Evolutionary conservation across 2,888 invertebrate species (phyloP), one percentile per base, ranked within the genome.

Genomic region (Drosophila koepferae): DNA sequence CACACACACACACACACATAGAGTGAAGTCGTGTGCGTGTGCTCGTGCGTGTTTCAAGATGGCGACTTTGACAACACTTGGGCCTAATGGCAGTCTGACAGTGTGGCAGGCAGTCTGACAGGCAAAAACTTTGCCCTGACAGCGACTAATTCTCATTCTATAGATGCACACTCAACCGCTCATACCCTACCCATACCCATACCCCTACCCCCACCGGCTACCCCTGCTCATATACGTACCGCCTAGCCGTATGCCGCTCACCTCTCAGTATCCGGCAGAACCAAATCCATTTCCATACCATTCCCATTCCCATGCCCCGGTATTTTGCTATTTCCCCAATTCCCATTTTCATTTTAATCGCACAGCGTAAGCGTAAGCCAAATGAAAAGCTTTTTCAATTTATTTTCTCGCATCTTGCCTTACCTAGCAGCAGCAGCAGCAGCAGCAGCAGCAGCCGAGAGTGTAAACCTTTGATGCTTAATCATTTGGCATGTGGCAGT

Each of bases 331-430:
- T 40, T 36, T 55, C 55, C 55, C 49, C 18, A 54, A 43, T 38
- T 62, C 58, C 38, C 66, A 74, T 84, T 86, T 88, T 82, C 86
- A 84, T 75, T 84, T 86, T 88, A 84, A 86, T 88, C 84, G 82
- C 82, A 75, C 68, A 72, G 74, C 86, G 81, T 51, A 63, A 63
- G 63, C 63, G 46, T 71, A 87, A 83, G 85, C 82, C 87, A 87
- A 87, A 80, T 82, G 87, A 80, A 83, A 86, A 86, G 84, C 84
- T 81, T 88, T 88, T 88, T 86, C 89, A 87, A 88, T 86, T 88
- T 86, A 86, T 76, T 79, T 78, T 69, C 65, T 60, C 53, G 60
- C 74, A 60, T 82, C 76, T 72, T 70, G 67, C 64, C 66, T 69
- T 63, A 79, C 71, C 82, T 67, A 54, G 63, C 55, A 62, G 62